A percentile compares a stretch with the other conserved stretches of the same genome.
Evolutionary conservation across 2,113 vertebrate genomes (phyloP).

Genomic region (Percina caprodes): DNA sequence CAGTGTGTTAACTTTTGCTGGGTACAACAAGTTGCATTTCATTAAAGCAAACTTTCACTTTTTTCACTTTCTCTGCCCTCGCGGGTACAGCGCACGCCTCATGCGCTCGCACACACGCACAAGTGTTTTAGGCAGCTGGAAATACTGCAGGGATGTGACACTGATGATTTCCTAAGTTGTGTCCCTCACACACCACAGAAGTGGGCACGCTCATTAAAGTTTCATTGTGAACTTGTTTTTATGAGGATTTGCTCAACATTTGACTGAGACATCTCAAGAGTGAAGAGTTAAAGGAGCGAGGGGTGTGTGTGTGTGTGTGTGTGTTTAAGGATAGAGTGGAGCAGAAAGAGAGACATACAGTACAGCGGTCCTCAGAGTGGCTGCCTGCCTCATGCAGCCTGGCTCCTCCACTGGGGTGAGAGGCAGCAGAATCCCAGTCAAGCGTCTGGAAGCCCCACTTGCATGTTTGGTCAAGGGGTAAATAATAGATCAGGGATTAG

Average conservation of each 20-base stretch:
- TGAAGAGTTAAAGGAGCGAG: constrained; percentile 63
- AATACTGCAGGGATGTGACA: constrained; percentile 69
- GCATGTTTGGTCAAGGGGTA: constrained; percentile 88
- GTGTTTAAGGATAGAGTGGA: constrained; percentile 48
- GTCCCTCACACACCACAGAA: constrained; percentile 72
- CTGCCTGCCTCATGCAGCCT: constrained; percentile 44
- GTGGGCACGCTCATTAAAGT: constrained; percentile 77
- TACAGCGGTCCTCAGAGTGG: constrained; percentile 46
- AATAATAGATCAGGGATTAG: constrained; percentile 89
- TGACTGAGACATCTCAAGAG: constrained; percentile 80
- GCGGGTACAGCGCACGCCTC: neutral
- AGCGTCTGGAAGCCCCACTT: constrained; percentile 84
- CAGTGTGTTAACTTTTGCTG: neutral
- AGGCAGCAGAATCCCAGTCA: constrained; percentile 77
- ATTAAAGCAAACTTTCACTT: constrained; percentile 37
- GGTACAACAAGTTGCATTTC: constrained; percentile 1
- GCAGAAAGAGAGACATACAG: constrained; percentile 58
- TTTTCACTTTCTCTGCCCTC: constrained; percentile 29
- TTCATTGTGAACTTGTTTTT: constrained; percentile 77
- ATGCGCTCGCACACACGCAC: neutral
- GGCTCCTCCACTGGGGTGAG: constrained; percentile 68
- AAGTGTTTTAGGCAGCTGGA: constrained; percentile 20
- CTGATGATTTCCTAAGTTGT: constrained; percentile 64
- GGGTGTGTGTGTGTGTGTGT: constrained; percentile 36
- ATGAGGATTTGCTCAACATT: constrained; percentile 68